Evolutionary conservation across 2,797 vertebrate genomes (phyloP).

Genomic region (Clarias pachynema): DNA sequence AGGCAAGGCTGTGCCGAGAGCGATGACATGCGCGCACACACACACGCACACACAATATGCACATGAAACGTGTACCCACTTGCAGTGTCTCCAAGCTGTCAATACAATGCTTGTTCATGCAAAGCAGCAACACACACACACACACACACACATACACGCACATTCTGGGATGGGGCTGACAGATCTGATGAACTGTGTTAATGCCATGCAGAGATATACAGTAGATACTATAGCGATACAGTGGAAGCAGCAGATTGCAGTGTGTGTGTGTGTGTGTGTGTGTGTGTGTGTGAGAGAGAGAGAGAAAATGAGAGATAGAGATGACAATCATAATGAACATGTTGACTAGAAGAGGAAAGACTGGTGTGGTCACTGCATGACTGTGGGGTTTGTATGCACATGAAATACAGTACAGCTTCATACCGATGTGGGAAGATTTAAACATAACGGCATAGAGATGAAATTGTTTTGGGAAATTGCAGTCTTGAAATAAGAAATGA

Average conservation of each 20-base stretch:
- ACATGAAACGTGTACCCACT: constrained; percentile 24
- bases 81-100: constrained; percentile 21
- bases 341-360: too few relatives aligned
- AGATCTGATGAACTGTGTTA: constrained; percentile 62
- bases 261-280: too few relatives aligned
- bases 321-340: too few relatives aligned
- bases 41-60: constrained; percentile 39
- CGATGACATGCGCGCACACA: constrained; percentile 23
- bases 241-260: neutral
- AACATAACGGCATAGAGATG: neutral
- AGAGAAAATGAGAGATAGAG: too few relatives aligned
- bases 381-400: too few relatives aligned
- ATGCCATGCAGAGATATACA: constrained; percentile 53
- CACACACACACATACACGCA: constrained; percentile 9
- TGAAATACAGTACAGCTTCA: too few relatives aligned
- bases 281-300: neutral
- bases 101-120: constrained; percentile 29
- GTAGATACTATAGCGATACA: constrained; percentile 28
- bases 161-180: constrained; percentile 58
- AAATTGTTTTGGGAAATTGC: neutral
- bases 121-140: constrained; percentile 12
- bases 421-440: neutral
- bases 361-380: neutral
- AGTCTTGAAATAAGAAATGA: too few relatives aligned
- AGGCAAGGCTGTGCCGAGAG: constrained; percentile 33